A percentile compares a stretch with the other conserved stretches of the same genome.
phyloP scores from a whole-genome alignment of 2,113 vertebrate species.

The Xiphorhynchus elegans region DNA sequence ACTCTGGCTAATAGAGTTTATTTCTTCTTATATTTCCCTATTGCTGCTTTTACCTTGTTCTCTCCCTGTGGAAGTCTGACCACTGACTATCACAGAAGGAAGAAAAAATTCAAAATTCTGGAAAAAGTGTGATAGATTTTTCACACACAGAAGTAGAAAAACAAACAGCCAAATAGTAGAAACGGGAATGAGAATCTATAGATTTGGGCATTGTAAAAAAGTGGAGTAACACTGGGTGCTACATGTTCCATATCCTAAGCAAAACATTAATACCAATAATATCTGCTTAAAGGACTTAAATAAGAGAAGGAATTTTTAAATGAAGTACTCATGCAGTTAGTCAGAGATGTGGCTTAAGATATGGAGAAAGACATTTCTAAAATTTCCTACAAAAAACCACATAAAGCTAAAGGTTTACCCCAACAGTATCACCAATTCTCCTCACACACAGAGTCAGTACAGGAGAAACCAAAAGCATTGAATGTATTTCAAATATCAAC shows the following conservation, averaged over 20 bases:
- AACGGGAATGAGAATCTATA: neutral
- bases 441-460: neutral
- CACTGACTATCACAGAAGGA: neutral
- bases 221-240: neutral
- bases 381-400: neutral
- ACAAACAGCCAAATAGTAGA: neutral
- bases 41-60: neutral
- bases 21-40: neutral
- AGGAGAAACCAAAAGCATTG: neutral
- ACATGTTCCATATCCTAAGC: neutral
- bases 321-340: neutral
- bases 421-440: neutral
- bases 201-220: neutral
- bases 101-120: neutral
- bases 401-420: neutral
- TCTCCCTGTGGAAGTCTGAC: neutral
- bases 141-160: neutral
- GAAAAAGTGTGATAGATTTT: neutral
- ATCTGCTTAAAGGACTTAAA: neutral
- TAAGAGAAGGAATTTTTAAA: neutral
- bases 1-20: slow-evolving; percentile 42
- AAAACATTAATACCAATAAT: neutral
- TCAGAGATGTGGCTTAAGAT: neutral
- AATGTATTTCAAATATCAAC: neutral
- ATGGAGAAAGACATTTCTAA: neutral